Percentiles rank a stretch among this genome's conserved stretches.
Evolutionary conservation across 2,888 invertebrate genomes (phyloP).

Genomic region (Molanna angustata): DNA sequence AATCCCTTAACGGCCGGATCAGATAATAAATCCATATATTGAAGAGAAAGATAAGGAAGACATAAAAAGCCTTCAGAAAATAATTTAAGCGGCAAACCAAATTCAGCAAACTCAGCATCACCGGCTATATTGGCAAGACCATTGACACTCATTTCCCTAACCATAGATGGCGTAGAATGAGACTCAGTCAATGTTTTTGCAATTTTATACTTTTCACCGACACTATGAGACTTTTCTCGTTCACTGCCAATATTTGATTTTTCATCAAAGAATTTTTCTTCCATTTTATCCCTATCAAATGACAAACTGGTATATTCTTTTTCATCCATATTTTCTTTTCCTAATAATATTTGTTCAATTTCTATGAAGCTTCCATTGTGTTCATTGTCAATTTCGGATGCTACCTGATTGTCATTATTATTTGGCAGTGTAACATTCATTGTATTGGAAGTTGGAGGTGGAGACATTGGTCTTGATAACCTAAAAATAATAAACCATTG

Average conservation of each 20-base stretch:
- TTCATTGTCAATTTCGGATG: slow-evolving; percentile 38
- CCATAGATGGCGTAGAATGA: slow-evolving; percentile 57
- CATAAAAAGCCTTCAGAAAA: slow-evolving; percentile 92
- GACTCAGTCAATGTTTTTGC: slow-evolving; percentile 45
- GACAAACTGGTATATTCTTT: slow-evolving; percentile 10
- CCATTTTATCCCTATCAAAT: slow-evolving; percentile 16
- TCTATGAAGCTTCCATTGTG: slow-evolving; percentile 25
- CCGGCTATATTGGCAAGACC: slow-evolving; percentile 62
- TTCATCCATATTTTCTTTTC: slow-evolving; percentile 33
- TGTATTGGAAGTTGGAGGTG: slow-evolving; percentile 59
- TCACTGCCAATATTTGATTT: slow-evolving; percentile 42
- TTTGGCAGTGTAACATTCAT: slow-evolving; percentile 30
- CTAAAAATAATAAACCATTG: slow-evolving; percentile 40
- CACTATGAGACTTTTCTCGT: slow-evolving; percentile 53
- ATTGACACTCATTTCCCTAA: slow-evolving; percentile 66
- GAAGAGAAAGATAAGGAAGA: slow-evolving; percentile 92
- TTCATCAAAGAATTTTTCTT: slow-evolving; percentile 46
- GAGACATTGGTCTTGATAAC: slow-evolving; percentile 69
- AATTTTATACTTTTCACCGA: slow-evolving; percentile 51
- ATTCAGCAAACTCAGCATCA: slow-evolving; percentile 67
- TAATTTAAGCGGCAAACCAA: slow-evolving; percentile 84
- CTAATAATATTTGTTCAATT: slow-evolving; percentile 29
- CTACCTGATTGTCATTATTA: slow-evolving; percentile 38
- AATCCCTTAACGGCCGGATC: slow-evolving; percentile 84
- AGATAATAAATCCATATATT: slow-evolving; percentile 88